Percentiles rank a stretch among this genome's conserved stretches.
Conservation (phyloP, 2,888 invertebrate genomes). For the Calliopum simillimum region DNA sequence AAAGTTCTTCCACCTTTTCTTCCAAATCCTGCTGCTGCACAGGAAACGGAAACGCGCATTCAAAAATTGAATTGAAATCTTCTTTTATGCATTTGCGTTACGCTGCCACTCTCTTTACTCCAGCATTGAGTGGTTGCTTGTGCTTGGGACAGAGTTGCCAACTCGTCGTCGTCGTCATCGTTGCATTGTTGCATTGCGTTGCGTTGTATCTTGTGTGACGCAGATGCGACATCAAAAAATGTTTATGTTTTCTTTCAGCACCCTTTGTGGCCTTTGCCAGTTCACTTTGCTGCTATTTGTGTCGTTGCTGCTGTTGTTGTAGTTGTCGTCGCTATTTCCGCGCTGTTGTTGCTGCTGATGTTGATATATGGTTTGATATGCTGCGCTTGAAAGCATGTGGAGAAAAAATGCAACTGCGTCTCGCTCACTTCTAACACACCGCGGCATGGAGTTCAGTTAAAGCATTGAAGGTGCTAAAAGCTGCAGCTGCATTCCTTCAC, state of each 20-base stretch:
- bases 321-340: background rate
- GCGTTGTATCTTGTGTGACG: constrained; percentile 7
- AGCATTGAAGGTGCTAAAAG: too few relatives aligned
- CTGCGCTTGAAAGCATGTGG: too few relatives aligned
- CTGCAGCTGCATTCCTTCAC: too few relatives aligned
- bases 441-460: too few relatives aligned
- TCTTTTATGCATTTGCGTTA: constrained; percentile 1
- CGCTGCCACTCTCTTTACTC: background rate
- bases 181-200: constrained; percentile 21
- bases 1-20: background rate
- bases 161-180: too few relatives aligned
- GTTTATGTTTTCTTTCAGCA: constrained; percentile 11
- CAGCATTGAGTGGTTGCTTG: background rate
- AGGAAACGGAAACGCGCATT: constrained; percentile 30
- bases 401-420: too few relatives aligned
- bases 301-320: background rate
- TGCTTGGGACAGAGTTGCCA: background rate
- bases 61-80: constrained; percentile 30
- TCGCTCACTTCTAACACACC: too few relatives aligned
- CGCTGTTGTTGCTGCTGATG: background rate
- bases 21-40: constrained; percentile 43
- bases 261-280: constrained; percentile 8
- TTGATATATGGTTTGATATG: too few relatives aligned
- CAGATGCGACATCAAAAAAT: constrained; percentile 8
- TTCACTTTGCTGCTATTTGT: background rate